Base-by-base conservation (phyloP, 2,797 vertebrate genomes). In the Typhlichthys subterraneus region DNA sequence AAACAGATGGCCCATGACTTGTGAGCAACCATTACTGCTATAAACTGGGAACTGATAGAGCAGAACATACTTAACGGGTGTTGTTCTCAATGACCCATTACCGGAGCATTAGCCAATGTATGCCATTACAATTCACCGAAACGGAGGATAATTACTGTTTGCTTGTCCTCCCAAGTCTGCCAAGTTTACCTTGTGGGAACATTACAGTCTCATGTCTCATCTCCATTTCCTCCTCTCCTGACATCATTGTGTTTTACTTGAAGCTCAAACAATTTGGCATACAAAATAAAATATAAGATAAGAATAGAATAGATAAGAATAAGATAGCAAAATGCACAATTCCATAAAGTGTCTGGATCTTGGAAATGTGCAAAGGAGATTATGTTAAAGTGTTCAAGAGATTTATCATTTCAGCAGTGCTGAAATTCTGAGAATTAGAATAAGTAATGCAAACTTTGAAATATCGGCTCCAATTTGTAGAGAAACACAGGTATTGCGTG, bases 91-190 rank as follows among this genome's bases (percentile, higher is more conserved):
- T 68, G 68, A 74, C 57, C 79, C 58, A 74, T 87, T 81, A 79
- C 72, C 53, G 66, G 81, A 45, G 65, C 75, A 76, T 76, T 84
- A 75, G 88, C 86, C 78, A 77, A 82, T 85, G 79, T 70, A 75
- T 68, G 65, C 90, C 81, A 84, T 88, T 89, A 85, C 81, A 85
- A 91, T 87, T 85, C 87, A 83, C 11, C 48, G 74, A 74, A 70
- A 69, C 66, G 49, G 75, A 50, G 72, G 70, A 75, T 84, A 89
- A 87, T 85, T 53, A 85, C 79, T 69, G 83, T 71, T 73, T 69
- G 75, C 72, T 83, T 84, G 79, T 77, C 76, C 76, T 75, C 70
- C 57, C 70, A 55, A 73, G 81, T 85, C 55, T 61, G 67, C 64
- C 66, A 83, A 81, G 79, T 79, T 67, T 84, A 86, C 85, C 75